These are phyloP conservation scores for Acanthis flammea DNA, from an alignment of 2,797 vertebrate genomes.

Conservation along the genomic window DNA sequence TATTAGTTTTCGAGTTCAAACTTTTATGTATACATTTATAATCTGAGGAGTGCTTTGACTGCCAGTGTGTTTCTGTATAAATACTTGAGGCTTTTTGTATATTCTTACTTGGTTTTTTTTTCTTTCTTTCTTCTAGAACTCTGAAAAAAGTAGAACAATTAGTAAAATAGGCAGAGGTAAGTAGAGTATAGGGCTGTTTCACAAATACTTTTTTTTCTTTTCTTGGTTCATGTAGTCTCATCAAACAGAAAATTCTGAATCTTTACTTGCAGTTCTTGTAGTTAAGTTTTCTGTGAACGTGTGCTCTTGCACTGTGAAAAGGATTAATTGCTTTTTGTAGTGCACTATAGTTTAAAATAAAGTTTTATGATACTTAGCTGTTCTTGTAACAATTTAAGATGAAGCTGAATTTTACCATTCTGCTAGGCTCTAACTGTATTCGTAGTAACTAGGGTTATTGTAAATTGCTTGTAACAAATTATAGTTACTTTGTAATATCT, in stretches of 20 bases:
- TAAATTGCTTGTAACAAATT: background rate
- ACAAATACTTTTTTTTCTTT: background rate
- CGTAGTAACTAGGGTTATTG: background rate
- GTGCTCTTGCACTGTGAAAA: background rate
- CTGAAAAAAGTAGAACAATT: slow-evolving; percentile 37
- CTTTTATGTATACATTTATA: background rate
- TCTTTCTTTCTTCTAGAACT: slow-evolving; percentile 48
- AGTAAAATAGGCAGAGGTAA: slow-evolving; percentile 68
- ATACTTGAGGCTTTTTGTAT: background rate
- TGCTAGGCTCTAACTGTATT: background rate
- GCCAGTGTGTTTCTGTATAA: background rate
- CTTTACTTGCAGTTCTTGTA: background rate
- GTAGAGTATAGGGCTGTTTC: background rate
- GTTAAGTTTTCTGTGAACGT: background rate
- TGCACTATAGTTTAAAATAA: background rate
- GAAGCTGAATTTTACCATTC: background rate
- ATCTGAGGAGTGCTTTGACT: background rate
- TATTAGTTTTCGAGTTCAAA: background rate
- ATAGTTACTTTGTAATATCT: background rate
- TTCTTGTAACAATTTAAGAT: background rate
- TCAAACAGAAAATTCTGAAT: background rate
- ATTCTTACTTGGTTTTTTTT: background rate
- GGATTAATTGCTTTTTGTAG: background rate
- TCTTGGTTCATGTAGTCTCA: background rate
- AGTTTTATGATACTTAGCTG: background rate